These are phyloP conservation scores for Gadopsis bispinosus DNA, from an alignment of 2,797 vertebrate genomes.

Conservation along the genomic window DNA sequence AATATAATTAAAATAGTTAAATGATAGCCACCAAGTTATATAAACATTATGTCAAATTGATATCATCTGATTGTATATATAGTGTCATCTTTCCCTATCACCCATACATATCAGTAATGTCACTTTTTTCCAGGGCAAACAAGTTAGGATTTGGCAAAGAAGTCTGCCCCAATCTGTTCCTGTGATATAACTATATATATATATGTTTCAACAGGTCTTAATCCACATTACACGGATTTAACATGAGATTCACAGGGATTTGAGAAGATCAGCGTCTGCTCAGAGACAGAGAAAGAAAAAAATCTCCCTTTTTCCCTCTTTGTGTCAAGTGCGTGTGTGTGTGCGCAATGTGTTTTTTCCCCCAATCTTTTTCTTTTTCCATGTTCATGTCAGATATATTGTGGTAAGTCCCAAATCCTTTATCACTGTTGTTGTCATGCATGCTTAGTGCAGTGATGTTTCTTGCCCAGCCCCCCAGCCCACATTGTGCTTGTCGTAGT, in stretches of 20 bases:
- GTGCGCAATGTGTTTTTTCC: conserved; percentile 39
- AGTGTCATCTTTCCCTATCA: neutral
- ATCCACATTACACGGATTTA: conserved; percentile 86
- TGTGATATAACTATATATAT: conserved; percentile 72
- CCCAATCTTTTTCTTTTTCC: conserved; percentile 68
- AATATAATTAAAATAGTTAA: neutral
- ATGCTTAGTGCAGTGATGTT: conserved; percentile 59
- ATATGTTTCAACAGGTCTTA: conserved; percentile 83
- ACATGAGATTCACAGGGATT: conserved; percentile 85
- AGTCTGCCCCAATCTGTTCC: conserved; percentile 74
- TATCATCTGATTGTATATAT: conserved; percentile 4
- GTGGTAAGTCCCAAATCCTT: conserved; percentile 73
- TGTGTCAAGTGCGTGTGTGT: conserved; percentile 57
- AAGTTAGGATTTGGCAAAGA: conserved; percentile 73
- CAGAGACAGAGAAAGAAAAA: conserved; percentile 59
- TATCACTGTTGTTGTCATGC: conserved; percentile 75
- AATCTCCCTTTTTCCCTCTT: conserved; percentile 37
- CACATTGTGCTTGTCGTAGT: conserved; percentile 59
- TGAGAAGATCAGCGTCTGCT: conserved; percentile 82
- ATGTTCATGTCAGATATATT: conserved; percentile 73
- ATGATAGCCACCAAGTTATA: neutral
- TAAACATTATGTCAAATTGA: conserved; percentile 3
- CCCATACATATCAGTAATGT: conserved; percentile 41
- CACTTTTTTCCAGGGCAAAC: conserved; percentile 61
- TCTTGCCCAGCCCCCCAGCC: conserved; percentile 51